Base-by-base conservation (phyloP, 2,888 invertebrate species). In the Agelastica alni region DNA sequence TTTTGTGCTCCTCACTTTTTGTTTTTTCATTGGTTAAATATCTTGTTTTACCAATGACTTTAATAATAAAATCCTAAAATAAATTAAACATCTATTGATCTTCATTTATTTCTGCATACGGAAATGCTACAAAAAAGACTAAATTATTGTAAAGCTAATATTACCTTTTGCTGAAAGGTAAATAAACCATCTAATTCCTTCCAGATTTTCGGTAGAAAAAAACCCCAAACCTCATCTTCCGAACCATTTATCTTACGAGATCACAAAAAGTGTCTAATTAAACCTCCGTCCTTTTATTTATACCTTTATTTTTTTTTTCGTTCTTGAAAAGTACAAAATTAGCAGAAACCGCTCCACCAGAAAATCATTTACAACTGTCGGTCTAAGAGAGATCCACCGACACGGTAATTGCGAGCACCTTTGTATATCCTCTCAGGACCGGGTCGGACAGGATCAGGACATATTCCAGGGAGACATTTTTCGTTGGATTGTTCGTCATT, bases 341-440 rank as follows among this genome's bases (percentile, higher is more conserved):
- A 46, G 56, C 51, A 48, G 45, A 51, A 60, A 47, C 30, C 51
- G 37, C 30, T 30, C 14, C 56, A 42, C 51, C 55, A 55, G 52
- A 57, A 60, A 60, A 55, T 57, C 60, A 54, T 57, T 57, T 53
- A 44, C 56, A 54, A 53, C 49, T 49, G 60, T 56, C 60, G 34
- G 42, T 10, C 14, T 22, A 22, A 14, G 4, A n/a, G 18, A 18
- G 37, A 20, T 20, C 37, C 20, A 39, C 16, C 39, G 42, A 44
- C 44, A 51, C 55, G 43, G 43, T 46, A 41, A 64, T 61, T 63
- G 61, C 59, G 59, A 59, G 56, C 62, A 64, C 64, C 62, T 64
- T 39, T 18, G 9, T 20, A 20, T 20, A n/a, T 39, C 3, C 4
- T n/a, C 7, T 9, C 37, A 39, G 37, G 18, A 6, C 17, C 37